Base-by-base conservation (phyloP, 1,140 invertebrate genomes). In the Musca vetustissima region DNA sequence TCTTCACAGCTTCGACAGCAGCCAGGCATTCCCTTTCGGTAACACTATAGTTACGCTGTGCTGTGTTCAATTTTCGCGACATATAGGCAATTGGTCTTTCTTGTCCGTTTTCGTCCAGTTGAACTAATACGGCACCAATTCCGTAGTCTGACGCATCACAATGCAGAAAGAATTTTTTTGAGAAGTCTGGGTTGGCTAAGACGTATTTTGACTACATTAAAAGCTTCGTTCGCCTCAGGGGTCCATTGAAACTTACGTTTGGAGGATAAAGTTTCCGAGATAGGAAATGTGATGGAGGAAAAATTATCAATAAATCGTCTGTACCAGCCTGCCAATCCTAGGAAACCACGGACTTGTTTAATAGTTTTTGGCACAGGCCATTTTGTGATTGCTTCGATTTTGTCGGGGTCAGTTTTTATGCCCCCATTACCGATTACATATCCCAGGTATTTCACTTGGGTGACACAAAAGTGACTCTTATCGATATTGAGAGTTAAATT, bases 321-420 rank as follows among this genome's bases (percentile, higher is more conserved):
- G 50, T 83, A 83, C 80, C 78, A 83, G 0, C 74, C 74, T 1
- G 78, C 74, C 61, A 85, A 80, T 2, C 85, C 84, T 0, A 85
- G 67, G 70, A 86, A 85, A 3, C 75, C 65, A 25, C 81, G 67
- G 0, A 86, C 21, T 53, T 84, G 77, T 57, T 78, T 82, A 7
- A 78, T 59, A 47, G 55, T 52, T 64, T 49, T 67, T 1, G 69
- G 69, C 4, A 24, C 13, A 19, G 59, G 66, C 24, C 24, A 71
- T 14, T 71, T 67, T 1, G 24, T 24, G 21, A 71, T 71, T 21
- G 71, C 55, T 25, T 69, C 70, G n/a, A 71, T 73, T 79, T 71
- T 76, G 43, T 11, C 73, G 2, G 81, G 79, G 61, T 84, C 78
- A 0, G 76, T 75, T 9, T 69, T 50, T 0, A 86, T 72, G 80